Conservation (phyloP, 2,113 vertebrate genomes). For the Tachuris rubrigastra region DNA sequence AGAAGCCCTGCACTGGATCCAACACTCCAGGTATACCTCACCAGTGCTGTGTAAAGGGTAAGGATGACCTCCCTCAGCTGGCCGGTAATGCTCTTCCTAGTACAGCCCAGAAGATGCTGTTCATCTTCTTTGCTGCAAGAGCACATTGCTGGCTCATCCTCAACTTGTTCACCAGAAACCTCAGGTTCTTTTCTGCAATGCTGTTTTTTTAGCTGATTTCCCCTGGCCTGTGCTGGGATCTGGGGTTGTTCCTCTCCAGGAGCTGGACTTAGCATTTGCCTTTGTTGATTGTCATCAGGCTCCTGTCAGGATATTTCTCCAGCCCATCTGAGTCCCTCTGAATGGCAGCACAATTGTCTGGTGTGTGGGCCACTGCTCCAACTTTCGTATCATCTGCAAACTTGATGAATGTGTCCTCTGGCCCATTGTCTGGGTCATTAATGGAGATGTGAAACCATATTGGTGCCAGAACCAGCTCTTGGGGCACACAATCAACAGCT, state of each 20-base stretch:
- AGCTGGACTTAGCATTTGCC: background rate
- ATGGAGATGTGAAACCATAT: background rate
- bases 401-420: background rate
- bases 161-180: background rate
- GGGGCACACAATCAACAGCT: background rate
- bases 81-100: background rate
- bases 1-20: background rate
- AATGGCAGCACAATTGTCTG: rapidly evolving
- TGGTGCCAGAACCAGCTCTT: background rate
- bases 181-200: background rate
- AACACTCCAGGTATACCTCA: background rate
- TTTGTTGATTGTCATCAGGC: background rate
- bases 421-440: background rate
- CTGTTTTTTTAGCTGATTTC: background rate
- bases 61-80: background rate
- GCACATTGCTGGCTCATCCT: background rate
- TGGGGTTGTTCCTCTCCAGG: background rate
- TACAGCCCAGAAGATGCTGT: background rate
- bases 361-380: background rate
- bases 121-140: background rate
- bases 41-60: background rate
- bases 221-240: background rate
- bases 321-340: background rate
- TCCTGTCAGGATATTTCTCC: background rate
- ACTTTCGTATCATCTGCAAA: background rate